Evolutionary conservation across 2,888 invertebrate species (phyloP), one percentile per base, ranked within the genome.

Genomic region (Pantelozetes paolii): DNA sequence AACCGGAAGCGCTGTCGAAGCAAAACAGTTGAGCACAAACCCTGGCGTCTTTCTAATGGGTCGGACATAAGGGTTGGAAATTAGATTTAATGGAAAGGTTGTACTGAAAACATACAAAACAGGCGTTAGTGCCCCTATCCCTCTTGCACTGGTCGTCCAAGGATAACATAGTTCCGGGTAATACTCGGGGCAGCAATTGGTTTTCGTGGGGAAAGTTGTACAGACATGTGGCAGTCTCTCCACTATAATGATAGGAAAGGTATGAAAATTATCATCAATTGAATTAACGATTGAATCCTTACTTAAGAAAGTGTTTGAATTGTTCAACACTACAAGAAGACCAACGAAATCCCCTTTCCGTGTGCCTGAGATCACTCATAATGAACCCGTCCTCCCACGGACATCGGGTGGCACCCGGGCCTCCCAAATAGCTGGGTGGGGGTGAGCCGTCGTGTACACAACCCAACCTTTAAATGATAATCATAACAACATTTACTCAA

Each of bases 401-500:
- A 80, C 94, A 95, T 81, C 92, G 92, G 82, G 93, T 92, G 26
- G 94, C 94, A 20, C 94, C 94, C 0, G 94, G 94, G 32, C 94
- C 94, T 64, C 94, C 94, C 64, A 95, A 86, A 82, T 95, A 94
- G 59, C 92, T 92, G 6, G 94, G 94, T 50, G 94, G 94, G 1
- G 94, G 94, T 78, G 94, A 94, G 71, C 94, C 94, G 81, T 95
- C 94, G 82, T 95, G 94, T n/a, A 95, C 94, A 79, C 94, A 94
- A 76, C 94, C 94, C 82, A 94, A 83, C 82, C 94, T 94, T 81
- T 11, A 64, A 69, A 0, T 64, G 15, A 28, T 15, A 50, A 76
- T 36, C 69, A 42, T 36, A 9, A 28, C 42, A 30, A 23, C 13
- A 28, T 71, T 20, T 62, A 62, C 6, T 15, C 20, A 23, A 62